Percentiles rank a stretch among this genome's conserved stretches.
Conservation (phyloP, 2,113 vertebrate genomes). For the Colistium nudipinnis region DNA sequence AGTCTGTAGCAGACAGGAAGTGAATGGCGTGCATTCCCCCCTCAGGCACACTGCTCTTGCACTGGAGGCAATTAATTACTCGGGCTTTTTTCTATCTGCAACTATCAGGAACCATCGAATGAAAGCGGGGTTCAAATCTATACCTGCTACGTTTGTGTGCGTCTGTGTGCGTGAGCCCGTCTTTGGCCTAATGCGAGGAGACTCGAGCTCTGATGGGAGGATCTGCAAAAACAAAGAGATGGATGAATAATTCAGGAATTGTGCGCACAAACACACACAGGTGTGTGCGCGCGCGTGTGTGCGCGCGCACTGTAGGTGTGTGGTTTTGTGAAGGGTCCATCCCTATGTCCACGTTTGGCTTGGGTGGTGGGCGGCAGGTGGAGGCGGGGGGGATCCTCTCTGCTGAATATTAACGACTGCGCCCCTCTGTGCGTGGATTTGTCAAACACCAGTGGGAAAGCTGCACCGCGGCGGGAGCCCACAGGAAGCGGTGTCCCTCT, state of each 20-base stretch:
- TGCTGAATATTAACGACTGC: conserved; percentile 62
- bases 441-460: conserved; percentile 46
- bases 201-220: conserved; percentile 55
- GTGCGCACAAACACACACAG: conserved; percentile 6
- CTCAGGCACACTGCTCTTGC: conserved; percentile 18
- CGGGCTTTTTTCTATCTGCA: conserved; percentile 19
- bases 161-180: conserved; percentile 13
- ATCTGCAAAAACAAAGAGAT: conserved; percentile 60
- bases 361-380: conserved; percentile 47
- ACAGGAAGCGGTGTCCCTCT: not conserved
- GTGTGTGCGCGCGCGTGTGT: not conserved
- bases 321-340: conserved; percentile 33
- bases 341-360: conserved; percentile 27
- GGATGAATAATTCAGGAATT: conserved; percentile 60
- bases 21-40: conserved; percentile 32
- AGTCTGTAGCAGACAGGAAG: conserved; percentile 26
- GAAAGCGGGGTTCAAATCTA: conserved; percentile 27
- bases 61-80: conserved; percentile 55
- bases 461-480: conserved; percentile 2
- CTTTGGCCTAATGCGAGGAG: conserved; percentile 45
- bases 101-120: conserved; percentile 40
- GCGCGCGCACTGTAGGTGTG: conserved; percentile 1
- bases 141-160: conserved; percentile 27
- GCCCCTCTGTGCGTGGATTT: conserved; percentile 37
- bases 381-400: conserved; percentile 22